These are phyloP conservation scores for Agriopis leucophaearia DNA, from an alignment of 2,888 invertebrate species.

Conservation along the genomic window DNA sequence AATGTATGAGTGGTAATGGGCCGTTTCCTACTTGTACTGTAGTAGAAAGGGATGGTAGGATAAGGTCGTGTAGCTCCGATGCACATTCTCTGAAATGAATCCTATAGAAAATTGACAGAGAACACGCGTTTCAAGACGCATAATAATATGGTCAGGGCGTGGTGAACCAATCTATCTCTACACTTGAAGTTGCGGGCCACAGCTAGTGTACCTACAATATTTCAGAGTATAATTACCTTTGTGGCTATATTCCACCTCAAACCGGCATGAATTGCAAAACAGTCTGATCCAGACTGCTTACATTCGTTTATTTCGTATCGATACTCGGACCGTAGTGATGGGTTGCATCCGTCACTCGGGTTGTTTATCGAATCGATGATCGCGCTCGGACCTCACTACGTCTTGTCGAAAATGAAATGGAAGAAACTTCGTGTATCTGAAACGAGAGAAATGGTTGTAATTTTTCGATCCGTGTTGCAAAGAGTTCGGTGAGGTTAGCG, in stretches of 20 bases:
- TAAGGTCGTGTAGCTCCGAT: too few relatives aligned
- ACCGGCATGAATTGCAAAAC: conserved; percentile 1
- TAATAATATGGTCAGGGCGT: too few relatives aligned
- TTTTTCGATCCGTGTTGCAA: conserved; percentile 10
- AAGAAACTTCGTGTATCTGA: conserved; percentile 3
- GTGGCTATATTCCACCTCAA: background rate
- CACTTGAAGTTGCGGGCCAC: too few relatives aligned
- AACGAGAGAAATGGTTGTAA: background rate
- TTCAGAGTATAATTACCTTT: too few relatives aligned
- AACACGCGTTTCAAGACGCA: too few relatives aligned
- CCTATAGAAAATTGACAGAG: too few relatives aligned
- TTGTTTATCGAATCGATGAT: conserved; percentile 41
- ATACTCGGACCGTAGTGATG: conserved; percentile 41
- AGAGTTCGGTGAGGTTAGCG: background rate
- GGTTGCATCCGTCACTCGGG: conserved; percentile 39
- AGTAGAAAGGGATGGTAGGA: too few relatives aligned
- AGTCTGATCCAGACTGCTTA: background rate
- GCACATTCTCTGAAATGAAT: too few relatives aligned
- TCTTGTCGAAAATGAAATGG: conserved; percentile 27
- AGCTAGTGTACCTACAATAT: too few relatives aligned
- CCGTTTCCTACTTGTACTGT: too few relatives aligned
- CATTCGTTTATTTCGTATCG: conserved; percentile 6
- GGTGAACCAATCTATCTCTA: too few relatives aligned
- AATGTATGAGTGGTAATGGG: too few relatives aligned
- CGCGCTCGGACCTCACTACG: conserved; percentile 32